These are phyloP conservation scores for Mustela nigripes DNA, from an alignment of 2,113 vertebrate genomes.

Conservation along the genomic window DNA sequence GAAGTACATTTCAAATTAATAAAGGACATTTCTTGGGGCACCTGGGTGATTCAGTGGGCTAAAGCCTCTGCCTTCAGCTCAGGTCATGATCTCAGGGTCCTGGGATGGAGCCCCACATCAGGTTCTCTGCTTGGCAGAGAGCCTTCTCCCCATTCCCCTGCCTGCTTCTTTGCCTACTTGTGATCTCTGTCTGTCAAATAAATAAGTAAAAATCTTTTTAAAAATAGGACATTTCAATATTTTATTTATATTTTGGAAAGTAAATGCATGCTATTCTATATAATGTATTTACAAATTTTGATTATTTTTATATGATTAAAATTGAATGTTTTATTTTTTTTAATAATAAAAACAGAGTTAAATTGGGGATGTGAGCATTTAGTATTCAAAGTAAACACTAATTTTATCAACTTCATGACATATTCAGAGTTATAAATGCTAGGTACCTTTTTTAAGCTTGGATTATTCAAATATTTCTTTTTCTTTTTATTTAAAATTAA, in stretches of 20 bases:
- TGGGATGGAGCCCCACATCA: no score
- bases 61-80: no score
- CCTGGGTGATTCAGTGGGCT: no score
- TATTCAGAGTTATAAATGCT: not conserved
- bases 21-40: not conserved
- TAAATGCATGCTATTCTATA: not conserved
- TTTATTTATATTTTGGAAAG: slow-evolving; percentile 20
- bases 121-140: no score
- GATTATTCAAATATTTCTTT: not conserved
- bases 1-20: not conserved
- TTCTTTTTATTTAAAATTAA: not conserved
- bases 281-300: not conserved
- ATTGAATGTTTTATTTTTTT: not conserved
- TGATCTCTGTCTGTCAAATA: no score
- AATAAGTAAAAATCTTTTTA: no score
- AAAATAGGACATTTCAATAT: not conserved
- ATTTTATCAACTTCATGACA: not conserved
- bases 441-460: not conserved
- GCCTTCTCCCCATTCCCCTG: accelerated
- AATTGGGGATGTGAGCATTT: not conserved
- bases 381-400: not conserved
- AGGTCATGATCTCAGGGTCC: no score
- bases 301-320: not conserved
- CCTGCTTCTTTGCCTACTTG: no score
- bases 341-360: not conserved